These are phyloP conservation scores for Epizoanthus illoricatus DNA, from an alignment of 92 coral and sea anemone genomes.

Conservation along the genomic window DNA sequence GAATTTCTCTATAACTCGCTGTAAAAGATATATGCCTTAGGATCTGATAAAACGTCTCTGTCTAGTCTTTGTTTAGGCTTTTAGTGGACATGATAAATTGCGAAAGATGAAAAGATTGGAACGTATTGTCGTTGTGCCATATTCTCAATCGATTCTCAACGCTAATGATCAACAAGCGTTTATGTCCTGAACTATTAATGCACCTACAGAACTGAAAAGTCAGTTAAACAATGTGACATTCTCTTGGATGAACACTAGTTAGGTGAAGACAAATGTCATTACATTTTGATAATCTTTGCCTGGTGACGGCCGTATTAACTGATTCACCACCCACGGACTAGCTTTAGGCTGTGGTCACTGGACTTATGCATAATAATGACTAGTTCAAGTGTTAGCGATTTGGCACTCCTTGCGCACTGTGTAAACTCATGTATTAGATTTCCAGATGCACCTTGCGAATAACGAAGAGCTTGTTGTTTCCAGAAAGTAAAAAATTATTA, in stretches of 20 bases:
- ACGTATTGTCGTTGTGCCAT: not conserved
- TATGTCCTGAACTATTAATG: not conserved
- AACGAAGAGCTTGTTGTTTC: not conserved
- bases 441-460: not conserved
- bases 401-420: not conserved
- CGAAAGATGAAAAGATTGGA: constrained; percentile 6
- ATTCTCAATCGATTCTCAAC: not conserved
- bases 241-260: not conserved
- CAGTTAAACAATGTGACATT: not conserved
- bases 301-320: too few species aligned
- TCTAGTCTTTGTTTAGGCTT: constrained; percentile 26
- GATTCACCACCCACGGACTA: not conserved
- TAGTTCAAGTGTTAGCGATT: too few species aligned
- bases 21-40: constrained; percentile 28
- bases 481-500: not conserved
- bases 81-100: constrained; percentile 17
- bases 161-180: not conserved
- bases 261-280: constrained; percentile 1
- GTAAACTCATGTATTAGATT: not conserved
- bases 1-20: not conserved
- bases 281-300: not conserved
- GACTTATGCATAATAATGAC: too few species aligned
- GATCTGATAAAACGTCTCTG: constrained; percentile 22
- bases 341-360: not conserved
- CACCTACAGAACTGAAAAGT: not conserved